Base-by-base conservation (phyloP, 1,140 invertebrate genomes). In the Drosophila ambigua region DNA sequence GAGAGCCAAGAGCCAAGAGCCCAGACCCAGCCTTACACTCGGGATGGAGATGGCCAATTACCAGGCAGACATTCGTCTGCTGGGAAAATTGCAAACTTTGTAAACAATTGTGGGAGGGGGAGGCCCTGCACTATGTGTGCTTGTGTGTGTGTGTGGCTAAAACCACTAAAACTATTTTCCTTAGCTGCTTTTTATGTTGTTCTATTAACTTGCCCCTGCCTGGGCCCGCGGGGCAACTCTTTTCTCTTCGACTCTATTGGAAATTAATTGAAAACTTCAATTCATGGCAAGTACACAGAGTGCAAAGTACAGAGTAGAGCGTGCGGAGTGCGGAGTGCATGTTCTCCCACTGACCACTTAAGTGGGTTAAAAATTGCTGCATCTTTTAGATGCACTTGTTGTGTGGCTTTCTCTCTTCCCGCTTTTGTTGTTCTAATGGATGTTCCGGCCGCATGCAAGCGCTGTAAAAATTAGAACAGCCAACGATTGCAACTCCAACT, bases 251-350 rank as follows among this genome's bases (percentile, higher is more conserved):
- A 16, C 46, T 39, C 61, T 69, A 87, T 87, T 87, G 83, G 66
- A 82, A 87, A 87, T 87, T 87, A 87, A 87, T 87, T 87, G 79
- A 82, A 88, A 87, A 87, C 78, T 88, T 73, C 71, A 68, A 79
- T 79, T 82, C 71, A 76, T 82, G 50, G 54, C 74, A 52, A 82
- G 74, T 66, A 72, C 50, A 52, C 28, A 60, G 53, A 77, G 35
- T 46, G 39, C 15, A 35, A 39, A 49, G 51, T 44, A 24, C 13
- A 41, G 31, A 48, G 20, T 35, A 4, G 1, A 41, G 20, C 5
- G 15, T 24, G 35, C 16, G 2, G 46, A 16, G 16, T n/a, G 31
- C 3, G 2, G 41, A 39, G 54, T 23, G 8, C n/a, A 39, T 28
- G 20, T 13, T 31, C 35, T 35, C 50, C 57, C 67, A 39, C 58